Conservation (phyloP, 2,888 invertebrate species). For the Melanostoma mellinum region DNA sequence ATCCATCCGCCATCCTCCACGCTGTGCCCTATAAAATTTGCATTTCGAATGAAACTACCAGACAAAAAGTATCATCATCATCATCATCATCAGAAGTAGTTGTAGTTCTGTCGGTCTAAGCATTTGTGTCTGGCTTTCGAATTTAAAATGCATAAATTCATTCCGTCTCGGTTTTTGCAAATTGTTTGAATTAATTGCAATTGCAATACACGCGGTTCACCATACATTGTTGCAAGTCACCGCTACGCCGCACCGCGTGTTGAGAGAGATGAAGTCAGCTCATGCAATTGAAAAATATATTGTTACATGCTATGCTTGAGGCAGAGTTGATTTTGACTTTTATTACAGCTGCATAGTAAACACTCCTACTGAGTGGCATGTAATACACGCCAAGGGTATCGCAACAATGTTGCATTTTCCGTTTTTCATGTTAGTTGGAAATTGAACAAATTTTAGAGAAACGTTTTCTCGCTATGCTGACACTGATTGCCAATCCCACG, state of each 20-base stretch:
- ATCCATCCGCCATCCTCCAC: slow-evolving; percentile 11
- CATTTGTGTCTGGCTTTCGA: slow-evolving; percentile 64
- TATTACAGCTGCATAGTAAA: slow-evolving; percentile 62
- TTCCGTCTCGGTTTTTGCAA: slow-evolving; percentile 23
- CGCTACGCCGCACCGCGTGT: slow-evolving; percentile 17
- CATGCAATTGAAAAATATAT: slow-evolving; percentile 64
- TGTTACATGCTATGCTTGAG: slow-evolving; percentile 45
- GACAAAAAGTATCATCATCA: slow-evolving; percentile 25
- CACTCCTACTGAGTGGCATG: slow-evolving; percentile 37
- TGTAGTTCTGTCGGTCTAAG: slow-evolving; percentile 21
- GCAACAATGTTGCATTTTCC: slow-evolving; percentile 45
- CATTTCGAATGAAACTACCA: slow-evolving; percentile 28
- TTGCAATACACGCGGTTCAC: slow-evolving; percentile 49
- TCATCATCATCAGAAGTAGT: slow-evolving; percentile 12
- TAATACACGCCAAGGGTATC: neutral
- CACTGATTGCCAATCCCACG: slow-evolving; percentile 35
- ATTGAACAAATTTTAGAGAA: slow-evolving; percentile 34
- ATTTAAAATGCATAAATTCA: slow-evolving; percentile 62
- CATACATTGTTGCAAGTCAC: slow-evolving; percentile 54
- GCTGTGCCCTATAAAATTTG: slow-evolving; percentile 37
- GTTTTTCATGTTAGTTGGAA: slow-evolving; percentile 18
- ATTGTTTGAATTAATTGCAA: slow-evolving; percentile 64
- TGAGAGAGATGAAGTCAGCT: slow-evolving; percentile 63
- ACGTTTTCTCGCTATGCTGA: slow-evolving; percentile 16
- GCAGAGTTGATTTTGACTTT: slow-evolving; percentile 64